Evolutionary conservation across 1,140 invertebrate species (phyloP), one percentile per base, ranked within the genome.

Genomic region (Pseudomyrmex cubaensis): DNA sequence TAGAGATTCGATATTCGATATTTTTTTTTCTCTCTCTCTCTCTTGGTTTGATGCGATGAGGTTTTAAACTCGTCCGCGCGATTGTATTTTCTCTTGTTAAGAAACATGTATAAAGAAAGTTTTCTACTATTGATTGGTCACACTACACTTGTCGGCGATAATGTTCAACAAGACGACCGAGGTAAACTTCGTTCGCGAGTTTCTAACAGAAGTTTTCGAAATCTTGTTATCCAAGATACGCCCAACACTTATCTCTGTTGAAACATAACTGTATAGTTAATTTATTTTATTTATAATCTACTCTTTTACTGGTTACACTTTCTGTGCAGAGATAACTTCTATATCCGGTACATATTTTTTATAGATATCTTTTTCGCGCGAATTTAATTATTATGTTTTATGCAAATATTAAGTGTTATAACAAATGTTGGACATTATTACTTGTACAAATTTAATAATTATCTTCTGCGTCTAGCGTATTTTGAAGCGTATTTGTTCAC

Each of bases 41-140:
- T 15, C 35, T 35, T 4, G 0, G 35, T 35, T 35, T 8, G 10
- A 2, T 10, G 13, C 52, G 57, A 25, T 17, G 20, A 59, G 1
- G 56, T 69, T 48, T 13, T 67, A 46, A 4, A 70, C 8, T 35
- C 35, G 35, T 50, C 12, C 12, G 1, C 20, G 13, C 44, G 10
- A 10, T 66, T 9, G 4, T 35, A 52, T 10, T 78, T 59, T 78
- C 17, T 20, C 62, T 22, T 3, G 46, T 72, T 80, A 48, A 62
- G 46, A 59, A 50, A 80, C n/a, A 22, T 1, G 22, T 22, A 22
- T 22, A 59, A 57, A 48, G 54, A 25, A 70, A 70, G 20, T 80
- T 70, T 70, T 59, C 64, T 61, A 57, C 10, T 59, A 80, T 80
- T 66, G 66, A 80, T 80, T 59, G n/a, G 54, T 59, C 20, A 35